These are phyloP conservation scores for Hypotaenidia okinawae DNA, from an alignment of 2,797 vertebrate genomes.

Conservation along the genomic window DNA sequence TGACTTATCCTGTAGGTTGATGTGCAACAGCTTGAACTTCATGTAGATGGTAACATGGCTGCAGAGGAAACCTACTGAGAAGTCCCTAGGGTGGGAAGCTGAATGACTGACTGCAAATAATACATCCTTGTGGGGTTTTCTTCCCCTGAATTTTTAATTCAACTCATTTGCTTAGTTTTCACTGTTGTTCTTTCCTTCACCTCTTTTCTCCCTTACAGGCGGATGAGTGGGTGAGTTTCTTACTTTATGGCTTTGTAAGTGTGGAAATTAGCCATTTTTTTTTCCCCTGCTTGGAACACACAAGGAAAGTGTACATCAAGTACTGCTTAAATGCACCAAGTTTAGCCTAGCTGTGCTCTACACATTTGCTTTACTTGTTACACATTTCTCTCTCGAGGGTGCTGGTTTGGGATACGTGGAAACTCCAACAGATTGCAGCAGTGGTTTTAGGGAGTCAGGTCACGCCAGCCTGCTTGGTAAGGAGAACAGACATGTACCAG, in stretches of 20 bases:
- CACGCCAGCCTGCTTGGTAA: constrained; percentile 78
- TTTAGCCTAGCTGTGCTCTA: not conserved
- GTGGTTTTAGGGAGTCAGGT: constrained; percentile 77
- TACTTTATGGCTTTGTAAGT: not conserved
- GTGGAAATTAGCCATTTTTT: not conserved
- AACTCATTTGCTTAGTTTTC: not conserved
- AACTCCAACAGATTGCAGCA: constrained; percentile 73
- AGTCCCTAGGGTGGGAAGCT: not conserved
- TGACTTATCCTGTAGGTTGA: not conserved
- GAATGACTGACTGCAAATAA: not conserved
- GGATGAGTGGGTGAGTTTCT: not conserved
- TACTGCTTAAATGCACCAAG: not conserved
- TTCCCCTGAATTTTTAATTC: not conserved
- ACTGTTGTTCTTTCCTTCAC: not conserved
- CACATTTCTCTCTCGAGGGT: not conserved
- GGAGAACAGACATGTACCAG: not conserved
- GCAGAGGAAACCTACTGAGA: constrained; percentile 5
- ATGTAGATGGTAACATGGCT: not conserved
- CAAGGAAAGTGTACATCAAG: not conserved
- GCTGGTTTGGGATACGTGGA: constrained; percentile 38
- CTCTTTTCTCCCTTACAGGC: not conserved
- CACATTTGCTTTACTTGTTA: not conserved
- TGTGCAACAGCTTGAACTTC: not conserved
- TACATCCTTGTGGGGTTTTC: not conserved
- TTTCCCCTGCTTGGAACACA: not conserved